Evolutionary conservation across 1,140 invertebrate genomes (phyloP).

Genomic region (Oppia nitens): DNA sequence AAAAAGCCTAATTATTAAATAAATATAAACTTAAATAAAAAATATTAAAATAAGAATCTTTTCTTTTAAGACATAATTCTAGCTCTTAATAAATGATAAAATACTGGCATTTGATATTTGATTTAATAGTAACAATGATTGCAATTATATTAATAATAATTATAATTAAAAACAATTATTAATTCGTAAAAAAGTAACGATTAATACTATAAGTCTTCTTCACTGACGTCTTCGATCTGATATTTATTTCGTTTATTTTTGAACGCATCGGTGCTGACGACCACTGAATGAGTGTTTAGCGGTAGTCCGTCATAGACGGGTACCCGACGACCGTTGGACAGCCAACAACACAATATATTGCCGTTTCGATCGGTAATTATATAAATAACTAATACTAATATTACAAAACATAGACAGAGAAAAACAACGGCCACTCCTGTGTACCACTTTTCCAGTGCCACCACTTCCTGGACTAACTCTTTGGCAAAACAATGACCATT

Average conservation of each 20-base stretch:
- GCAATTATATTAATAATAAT: too few relatives aligned
- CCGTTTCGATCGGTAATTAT: slow-evolving; percentile 11
- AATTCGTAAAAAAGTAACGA: too few relatives aligned
- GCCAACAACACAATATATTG: slow-evolving; percentile 3
- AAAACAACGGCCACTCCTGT: slow-evolving; percentile 17
- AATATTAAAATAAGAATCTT: too few relatives aligned
- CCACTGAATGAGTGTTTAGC: not conserved
- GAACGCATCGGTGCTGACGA: not conserved
- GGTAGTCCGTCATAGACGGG: not conserved
- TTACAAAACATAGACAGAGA: slow-evolving; percentile 16
- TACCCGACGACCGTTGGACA: not conserved
- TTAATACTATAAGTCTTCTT: not conserved
- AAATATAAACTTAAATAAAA: too few relatives aligned
- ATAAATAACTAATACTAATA: slow-evolving; percentile 20
- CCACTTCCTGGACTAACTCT: slow-evolving; percentile 16
- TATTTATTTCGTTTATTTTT: not conserved
- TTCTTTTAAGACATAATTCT: too few relatives aligned
- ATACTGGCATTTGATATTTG: too few relatives aligned
- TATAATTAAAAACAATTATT: too few relatives aligned
- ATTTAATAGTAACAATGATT: too few relatives aligned
- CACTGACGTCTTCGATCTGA: not conserved
- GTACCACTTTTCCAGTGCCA: slow-evolving; percentile 15
- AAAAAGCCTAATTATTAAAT: too few relatives aligned
- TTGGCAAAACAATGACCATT: slow-evolving; percentile 18
- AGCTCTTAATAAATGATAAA: too few relatives aligned